A percentile compares a stretch with the other conserved stretches of the same genome.
These are phyloP conservation scores for Aythya fuligula DNA, from an alignment of 2,797 vertebrate genomes.

Conservation along the genomic window DNA sequence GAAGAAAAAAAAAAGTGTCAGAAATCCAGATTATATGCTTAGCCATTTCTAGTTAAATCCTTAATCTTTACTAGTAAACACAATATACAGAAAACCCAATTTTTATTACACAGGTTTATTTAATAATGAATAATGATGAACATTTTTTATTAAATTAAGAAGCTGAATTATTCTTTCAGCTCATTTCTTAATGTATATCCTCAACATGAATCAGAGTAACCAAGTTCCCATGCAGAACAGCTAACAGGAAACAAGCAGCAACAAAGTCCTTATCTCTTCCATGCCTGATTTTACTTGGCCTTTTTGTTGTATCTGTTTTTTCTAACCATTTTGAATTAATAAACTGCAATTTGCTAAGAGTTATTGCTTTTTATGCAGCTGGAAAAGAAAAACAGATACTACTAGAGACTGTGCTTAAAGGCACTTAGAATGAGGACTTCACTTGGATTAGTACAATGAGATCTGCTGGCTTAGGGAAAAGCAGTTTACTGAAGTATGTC, in stretches of 20 bases:
- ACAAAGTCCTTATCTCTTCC: neutral
- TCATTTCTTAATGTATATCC: neutral
- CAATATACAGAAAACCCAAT: neutral
- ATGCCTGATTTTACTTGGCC: neutral
- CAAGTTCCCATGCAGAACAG: neutral
- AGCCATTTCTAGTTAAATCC: neutral
- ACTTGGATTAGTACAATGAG: neutral
- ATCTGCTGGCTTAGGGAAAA: neutral
- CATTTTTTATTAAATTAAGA: neutral
- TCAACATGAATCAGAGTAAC: neutral
- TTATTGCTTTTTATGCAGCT: neutral
- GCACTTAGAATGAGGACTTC: neutral
- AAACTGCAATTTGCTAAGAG: neutral
- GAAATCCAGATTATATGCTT: neutral
- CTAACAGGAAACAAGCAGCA: neutral
- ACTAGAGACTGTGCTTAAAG: neutral
- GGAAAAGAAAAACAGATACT: neutral
- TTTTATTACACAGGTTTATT: neutral
- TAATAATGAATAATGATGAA: neutral
- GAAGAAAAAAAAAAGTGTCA: neutral
- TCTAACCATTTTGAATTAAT: neutral
- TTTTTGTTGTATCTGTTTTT: neutral
- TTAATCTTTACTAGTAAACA: neutral
- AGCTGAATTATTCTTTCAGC: neutral
- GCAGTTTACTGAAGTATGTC: neutral